These are phyloP conservation scores for Sebastes iracundus DNA, from an alignment of 2,797 vertebrate genomes.

Conservation along the genomic window DNA sequence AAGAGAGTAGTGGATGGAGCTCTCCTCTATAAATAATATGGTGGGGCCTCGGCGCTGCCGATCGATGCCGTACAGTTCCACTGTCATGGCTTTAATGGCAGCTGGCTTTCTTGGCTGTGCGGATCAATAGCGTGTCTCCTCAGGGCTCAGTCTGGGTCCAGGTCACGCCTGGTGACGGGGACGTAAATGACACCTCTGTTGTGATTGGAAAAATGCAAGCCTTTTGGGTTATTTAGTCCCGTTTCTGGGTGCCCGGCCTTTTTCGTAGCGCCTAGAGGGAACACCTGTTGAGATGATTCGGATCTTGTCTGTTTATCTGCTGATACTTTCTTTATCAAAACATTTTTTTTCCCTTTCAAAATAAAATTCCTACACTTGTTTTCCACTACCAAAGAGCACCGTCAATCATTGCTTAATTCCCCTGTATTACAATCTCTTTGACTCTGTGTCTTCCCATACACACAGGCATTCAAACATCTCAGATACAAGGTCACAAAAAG, in stretches of 20 bases:
- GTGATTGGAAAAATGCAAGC: conserved; percentile 70
- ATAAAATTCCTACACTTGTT: neutral
- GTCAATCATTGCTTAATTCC: neutral
- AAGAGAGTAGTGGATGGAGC: conserved; percentile 87
- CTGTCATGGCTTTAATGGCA: conserved; percentile 89
- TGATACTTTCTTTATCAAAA: neutral
- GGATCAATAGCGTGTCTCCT: conserved; percentile 89
- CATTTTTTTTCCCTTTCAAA: neutral
- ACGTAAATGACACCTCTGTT: conserved; percentile 80
- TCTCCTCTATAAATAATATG: conserved; percentile 92
- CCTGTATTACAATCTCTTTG: neutral
- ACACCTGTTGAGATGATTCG: conserved; percentile 67
- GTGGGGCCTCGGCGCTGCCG: conserved; percentile 82
- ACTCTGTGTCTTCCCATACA: neutral
- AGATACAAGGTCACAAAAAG: neutral
- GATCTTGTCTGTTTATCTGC: conserved; percentile 10
- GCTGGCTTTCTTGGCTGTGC: conserved; percentile 82
- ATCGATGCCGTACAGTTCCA: conserved; percentile 92
- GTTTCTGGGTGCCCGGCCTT: conserved; percentile 17
- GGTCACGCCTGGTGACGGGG: conserved; percentile 64
- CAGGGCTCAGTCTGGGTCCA: conserved; percentile 78
- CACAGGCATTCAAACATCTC: neutral
- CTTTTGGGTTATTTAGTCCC: conserved; percentile 71
- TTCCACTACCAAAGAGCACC: neutral
- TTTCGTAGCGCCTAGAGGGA: neutral